Evolutionary conservation across 2,113 vertebrate genomes (phyloP).

Genomic region (Athene noctua): DNA sequence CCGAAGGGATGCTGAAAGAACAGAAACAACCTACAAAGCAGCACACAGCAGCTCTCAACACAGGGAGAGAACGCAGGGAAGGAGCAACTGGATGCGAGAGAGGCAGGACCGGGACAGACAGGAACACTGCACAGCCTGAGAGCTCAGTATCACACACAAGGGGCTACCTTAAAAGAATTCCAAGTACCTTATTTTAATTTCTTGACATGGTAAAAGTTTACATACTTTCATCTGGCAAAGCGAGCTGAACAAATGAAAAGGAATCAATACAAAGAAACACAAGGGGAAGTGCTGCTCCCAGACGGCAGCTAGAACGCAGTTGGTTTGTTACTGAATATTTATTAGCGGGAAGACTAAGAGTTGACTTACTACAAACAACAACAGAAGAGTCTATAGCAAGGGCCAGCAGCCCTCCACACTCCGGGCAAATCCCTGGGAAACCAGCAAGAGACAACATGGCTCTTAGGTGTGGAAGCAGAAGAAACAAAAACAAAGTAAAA

Average conservation of each 20-base stretch:
- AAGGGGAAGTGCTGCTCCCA: conserved; percentile 35
- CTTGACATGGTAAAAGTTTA: conserved; percentile 77
- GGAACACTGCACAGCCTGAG: neutral
- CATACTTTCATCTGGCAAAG: conserved; percentile 62
- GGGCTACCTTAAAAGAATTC: conserved; percentile 69
- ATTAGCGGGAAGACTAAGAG: conserved; percentile 70
- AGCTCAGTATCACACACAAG: conserved; percentile 30
- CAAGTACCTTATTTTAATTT: conserved; percentile 81
- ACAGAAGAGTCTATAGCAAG: conserved; percentile 49
- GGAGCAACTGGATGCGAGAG: neutral
- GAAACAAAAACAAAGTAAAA: neutral
- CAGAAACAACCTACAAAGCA: neutral
- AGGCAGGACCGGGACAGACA: neutral
- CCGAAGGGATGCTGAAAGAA: neutral
- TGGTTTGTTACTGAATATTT: conserved; percentile 77
- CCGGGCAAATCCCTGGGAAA: conserved; percentile 45
- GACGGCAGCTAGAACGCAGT: conserved; percentile 58
- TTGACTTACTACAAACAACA: conserved; percentile 70
- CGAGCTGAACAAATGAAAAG: conserved; percentile 54
- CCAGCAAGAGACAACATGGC: conserved; percentile 63
- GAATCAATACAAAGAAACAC: conserved; percentile 69
- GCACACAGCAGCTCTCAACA: neutral
- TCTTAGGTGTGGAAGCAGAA: conserved; percentile 44
- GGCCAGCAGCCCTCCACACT: neutral
- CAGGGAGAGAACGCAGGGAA: neutral